Percentiles rank a stretch among this genome's conserved stretches.
phyloP scores from a whole-genome alignment of 2,888 invertebrate species.

The Silvanus unidentatus region DNA sequence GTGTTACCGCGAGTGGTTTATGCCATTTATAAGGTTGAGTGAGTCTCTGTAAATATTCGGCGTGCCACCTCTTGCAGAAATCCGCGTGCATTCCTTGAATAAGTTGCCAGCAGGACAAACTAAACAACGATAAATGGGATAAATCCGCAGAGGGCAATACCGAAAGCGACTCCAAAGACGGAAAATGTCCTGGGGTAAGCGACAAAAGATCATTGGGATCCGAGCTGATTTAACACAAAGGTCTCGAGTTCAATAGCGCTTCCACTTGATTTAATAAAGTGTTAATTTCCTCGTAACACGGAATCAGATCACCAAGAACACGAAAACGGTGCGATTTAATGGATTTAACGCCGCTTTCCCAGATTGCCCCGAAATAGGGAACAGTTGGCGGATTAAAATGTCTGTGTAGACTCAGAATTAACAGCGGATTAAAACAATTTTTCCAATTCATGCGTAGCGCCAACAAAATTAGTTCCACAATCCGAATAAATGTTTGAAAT shows the following conservation, averaged over 20 bases:
- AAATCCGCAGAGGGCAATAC: constrained; percentile 2
- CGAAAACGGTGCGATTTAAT: constrained; percentile 27
- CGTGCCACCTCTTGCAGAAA: background rate
- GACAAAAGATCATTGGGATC: constrained; percentile 23
- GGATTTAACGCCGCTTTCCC: constrained; percentile 31
- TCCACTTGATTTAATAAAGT: constrained; percentile 31
- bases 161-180: constrained; percentile 12
- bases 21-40: no score
- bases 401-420: constrained; percentile 18
- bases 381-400: constrained; percentile 30
- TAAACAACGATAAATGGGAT: background rate
- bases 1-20: background rate
- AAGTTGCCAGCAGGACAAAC: constrained; percentile 5
- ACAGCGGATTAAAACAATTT: constrained; percentile 7
- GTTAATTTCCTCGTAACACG: constrained; percentile 32
- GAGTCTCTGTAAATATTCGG: background rate
- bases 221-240: constrained; percentile 20
- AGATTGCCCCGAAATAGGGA: constrained; percentile 33
- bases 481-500: constrained; percentile 9
- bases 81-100: constrained; percentile 1
- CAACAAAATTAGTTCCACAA: constrained; percentile 16
- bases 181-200: constrained; percentile 27
- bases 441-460: constrained; percentile 9
- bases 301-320: constrained; percentile 18
- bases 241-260: constrained; percentile 32